A percentile compares a stretch with the other conserved stretches of the same genome.
Evolutionary conservation across 1,140 invertebrate species (phyloP).

Genomic region (Ceratosolen fusciceps): DNA sequence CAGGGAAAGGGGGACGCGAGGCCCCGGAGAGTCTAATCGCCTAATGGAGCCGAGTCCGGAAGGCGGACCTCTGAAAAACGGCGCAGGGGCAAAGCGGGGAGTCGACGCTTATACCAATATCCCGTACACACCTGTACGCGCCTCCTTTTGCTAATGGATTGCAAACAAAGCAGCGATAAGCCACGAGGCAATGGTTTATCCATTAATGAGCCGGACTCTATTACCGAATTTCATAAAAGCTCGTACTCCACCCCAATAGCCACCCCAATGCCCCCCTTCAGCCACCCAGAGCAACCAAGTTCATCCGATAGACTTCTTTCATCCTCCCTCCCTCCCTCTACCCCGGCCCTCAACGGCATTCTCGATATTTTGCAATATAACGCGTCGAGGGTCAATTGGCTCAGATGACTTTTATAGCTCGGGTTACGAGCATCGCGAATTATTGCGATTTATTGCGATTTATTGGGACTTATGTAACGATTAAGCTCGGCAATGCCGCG

Average conservation of each 20-base stretch:
- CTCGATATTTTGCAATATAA: too few relatives aligned
- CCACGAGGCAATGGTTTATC: neutral
- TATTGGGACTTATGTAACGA: too few relatives aligned
- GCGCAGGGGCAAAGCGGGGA: neutral
- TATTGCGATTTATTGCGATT: too few relatives aligned
- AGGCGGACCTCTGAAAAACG: neutral
- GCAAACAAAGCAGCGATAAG: conserved; percentile 26
- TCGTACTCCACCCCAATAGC: too few relatives aligned
- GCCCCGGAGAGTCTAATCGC: conserved; percentile 20
- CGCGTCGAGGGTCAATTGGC: too few relatives aligned
- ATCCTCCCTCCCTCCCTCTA: neutral
- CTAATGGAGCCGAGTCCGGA: conserved; percentile 22
- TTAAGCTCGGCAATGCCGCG: too few relatives aligned
- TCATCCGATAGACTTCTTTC: neutral
- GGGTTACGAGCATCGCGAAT: too few relatives aligned
- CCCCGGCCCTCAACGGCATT: too few relatives aligned
- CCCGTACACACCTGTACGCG: conserved; percentile 1
- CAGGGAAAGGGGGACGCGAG: neutral
- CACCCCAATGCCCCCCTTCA: neutral
- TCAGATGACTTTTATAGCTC: too few relatives aligned
- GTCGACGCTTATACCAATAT: neutral
- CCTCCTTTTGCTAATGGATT: conserved; percentile 41
- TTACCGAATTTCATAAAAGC: conserved; percentile 10
- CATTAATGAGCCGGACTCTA: neutral
- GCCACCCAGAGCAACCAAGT: neutral